phyloP scores from a whole-genome alignment of 2,797 vertebrate genomes.

The Tolypeutes matacus region DNA sequence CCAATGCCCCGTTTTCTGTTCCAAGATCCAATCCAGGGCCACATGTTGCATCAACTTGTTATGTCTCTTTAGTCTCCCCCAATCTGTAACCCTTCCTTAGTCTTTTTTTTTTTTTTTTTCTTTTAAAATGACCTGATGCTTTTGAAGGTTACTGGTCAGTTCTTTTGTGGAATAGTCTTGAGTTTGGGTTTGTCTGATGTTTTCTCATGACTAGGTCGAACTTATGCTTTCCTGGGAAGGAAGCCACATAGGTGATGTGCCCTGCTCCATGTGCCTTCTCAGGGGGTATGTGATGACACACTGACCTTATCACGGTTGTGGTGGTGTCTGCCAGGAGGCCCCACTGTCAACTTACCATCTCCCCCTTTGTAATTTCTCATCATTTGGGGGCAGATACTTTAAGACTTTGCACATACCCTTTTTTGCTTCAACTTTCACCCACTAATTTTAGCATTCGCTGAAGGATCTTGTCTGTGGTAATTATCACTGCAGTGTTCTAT shows the following conservation, averaged over 20 bases:
- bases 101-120: not conserved
- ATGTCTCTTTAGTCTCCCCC: not conserved
- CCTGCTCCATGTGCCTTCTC: not conserved
- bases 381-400: not conserved
- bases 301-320: not conserved
- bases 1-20: not conserved
- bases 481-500: not conserved
- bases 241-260: rapidly evolving
- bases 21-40: not conserved
- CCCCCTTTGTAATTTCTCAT: not conserved
- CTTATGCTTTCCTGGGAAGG: not conserved
- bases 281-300: rapidly evolving
- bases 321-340: not conserved
- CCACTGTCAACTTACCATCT: not conserved
- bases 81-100: not conserved
- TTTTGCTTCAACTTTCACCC: not conserved
- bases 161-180: not conserved
- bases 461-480: not conserved
- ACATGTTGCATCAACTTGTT: too few relatives aligned
- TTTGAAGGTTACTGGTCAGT: not conserved
- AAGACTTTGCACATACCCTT: not conserved
- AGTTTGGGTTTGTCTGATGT: not conserved
- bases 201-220: not conserved
- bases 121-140: not conserved
- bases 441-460: not conserved